Conservation (phyloP, 2,797 vertebrate genomes). For the Trachurus trachurus region DNA sequence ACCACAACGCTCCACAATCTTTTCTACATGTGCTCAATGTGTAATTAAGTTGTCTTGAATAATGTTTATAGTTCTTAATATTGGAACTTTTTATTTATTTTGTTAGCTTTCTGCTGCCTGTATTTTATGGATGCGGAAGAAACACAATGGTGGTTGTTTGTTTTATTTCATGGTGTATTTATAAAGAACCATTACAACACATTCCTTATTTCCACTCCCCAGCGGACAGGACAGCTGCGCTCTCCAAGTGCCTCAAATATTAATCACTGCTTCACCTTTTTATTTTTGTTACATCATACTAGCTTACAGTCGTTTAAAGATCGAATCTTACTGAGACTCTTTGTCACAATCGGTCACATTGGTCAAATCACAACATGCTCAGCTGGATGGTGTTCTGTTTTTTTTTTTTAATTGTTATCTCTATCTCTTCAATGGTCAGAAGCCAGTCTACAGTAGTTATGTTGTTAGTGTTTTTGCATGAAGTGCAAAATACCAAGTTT, state of each 20-base stretch:
- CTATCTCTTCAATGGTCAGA: not conserved
- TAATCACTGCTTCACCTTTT: slow-evolving; percentile 45
- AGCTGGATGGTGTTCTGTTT: not conserved
- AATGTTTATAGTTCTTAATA: slow-evolving; percentile 70
- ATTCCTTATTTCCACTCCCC: slow-evolving; percentile 65
- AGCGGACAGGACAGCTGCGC: slow-evolving; percentile 31
- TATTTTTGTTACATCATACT: slow-evolving; percentile 8
- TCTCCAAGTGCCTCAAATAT: slow-evolving; percentile 76
- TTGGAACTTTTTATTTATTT: slow-evolving; percentile 80
- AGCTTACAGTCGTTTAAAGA: not conserved
- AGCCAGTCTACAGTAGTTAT: not conserved
- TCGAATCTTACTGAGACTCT: not conserved
- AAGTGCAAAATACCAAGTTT: slow-evolving; percentile 11
- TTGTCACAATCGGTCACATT: not conserved
- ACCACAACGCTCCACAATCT: slow-evolving; percentile 28
- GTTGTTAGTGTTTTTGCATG: not conserved
- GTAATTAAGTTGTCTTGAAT: slow-evolving; percentile 53
- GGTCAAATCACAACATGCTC: not conserved
- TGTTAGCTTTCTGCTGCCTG: slow-evolving; percentile 56
- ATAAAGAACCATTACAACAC: slow-evolving; percentile 51
- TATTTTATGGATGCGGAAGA: slow-evolving; percentile 68
- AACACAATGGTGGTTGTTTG: slow-evolving; percentile 60
- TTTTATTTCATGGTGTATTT: slow-evolving; percentile 69
- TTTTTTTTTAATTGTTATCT: not conserved
- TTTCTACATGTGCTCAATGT: slow-evolving; percentile 31